Percentiles rank a stretch among this genome's conserved stretches.
These are phyloP conservation scores for Labrus mixtus DNA, from an alignment of 2,113 vertebrate genomes.

Conservation along the genomic window DNA sequence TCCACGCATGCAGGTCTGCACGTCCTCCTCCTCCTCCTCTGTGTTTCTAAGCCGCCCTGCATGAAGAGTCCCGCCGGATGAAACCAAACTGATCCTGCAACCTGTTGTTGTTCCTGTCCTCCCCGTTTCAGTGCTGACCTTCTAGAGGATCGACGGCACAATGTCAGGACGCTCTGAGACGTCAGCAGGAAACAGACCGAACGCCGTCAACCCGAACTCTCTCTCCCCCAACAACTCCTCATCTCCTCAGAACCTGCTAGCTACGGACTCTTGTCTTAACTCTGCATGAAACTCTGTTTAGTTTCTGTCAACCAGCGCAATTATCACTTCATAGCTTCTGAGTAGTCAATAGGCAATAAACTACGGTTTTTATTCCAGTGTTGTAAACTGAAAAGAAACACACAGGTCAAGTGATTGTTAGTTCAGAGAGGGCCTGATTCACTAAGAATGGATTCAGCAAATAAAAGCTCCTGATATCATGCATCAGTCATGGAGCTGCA, in stretches of 20 bases:
- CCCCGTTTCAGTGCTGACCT: constrained; percentile 73
- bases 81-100: constrained; percentile 13
- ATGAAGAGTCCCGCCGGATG: constrained; percentile 35
- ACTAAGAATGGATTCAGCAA: no score
- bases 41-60: constrained; percentile 40
- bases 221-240: constrained; percentile 30
- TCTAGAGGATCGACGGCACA: constrained; percentile 51
- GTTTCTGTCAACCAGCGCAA: constrained; percentile 11
- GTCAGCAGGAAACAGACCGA: constrained; percentile 2
- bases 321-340: neutral
- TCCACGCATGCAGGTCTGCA: constrained; percentile 36
- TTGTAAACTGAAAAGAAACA: neutral
- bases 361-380: neutral
- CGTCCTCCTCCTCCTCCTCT: constrained; percentile 27
- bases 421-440: no score
- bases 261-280: constrained; percentile 20
- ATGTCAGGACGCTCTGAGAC: neutral
- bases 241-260: constrained; percentile 32
- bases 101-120: constrained; percentile 54
- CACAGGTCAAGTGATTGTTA: neutral
- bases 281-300: constrained; percentile 51
- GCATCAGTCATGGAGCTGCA: no score
- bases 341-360: neutral
- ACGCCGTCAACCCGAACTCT: neutral
- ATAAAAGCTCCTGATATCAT: no score